Evolutionary conservation across 2,888 invertebrate genomes (phyloP).

Genomic region (Zele albiditarsus): DNA sequence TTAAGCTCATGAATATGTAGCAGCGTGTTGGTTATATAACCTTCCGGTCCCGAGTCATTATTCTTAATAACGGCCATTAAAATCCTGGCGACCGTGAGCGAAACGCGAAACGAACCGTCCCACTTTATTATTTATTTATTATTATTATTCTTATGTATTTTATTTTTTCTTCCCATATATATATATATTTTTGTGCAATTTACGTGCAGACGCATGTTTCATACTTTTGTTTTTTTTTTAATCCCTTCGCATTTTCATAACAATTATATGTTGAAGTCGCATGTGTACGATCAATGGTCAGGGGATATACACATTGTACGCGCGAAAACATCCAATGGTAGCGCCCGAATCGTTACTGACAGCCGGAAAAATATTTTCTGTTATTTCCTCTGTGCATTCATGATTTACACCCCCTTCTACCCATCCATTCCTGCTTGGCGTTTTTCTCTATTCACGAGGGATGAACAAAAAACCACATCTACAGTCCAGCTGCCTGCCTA

Average conservation of each 20-base stretch:
- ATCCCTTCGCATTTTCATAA: background rate
- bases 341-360: slow-evolving; percentile 10
- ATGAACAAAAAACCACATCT: background rate
- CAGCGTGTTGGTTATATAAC: slow-evolving; percentile 52
- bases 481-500: slow-evolving; percentile 5
- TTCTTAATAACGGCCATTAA: slow-evolving; percentile 63
- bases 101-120: slow-evolving; percentile 6
- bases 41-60: slow-evolving; percentile 62
- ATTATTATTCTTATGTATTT: background rate
- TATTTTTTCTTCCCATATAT: background rate
- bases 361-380: slow-evolving; percentile 24
- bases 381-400: slow-evolving; percentile 33
- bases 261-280: slow-evolving; percentile 8
- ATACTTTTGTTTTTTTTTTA: background rate
- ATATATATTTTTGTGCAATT: background rate
- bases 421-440: background rate
- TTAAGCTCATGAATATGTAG: slow-evolving; percentile 66
- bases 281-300: slow-evolving; percentile 20
- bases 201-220: background rate
- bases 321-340: background rate
- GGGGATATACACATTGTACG: background rate
- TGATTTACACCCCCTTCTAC: slow-evolving; percentile 13
- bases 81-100: slow-evolving; percentile 22
- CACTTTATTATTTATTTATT: slow-evolving; percentile 10
- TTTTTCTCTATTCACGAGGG: slow-evolving; percentile 1